Percentiles rank a stretch among this genome's conserved stretches.
phyloP scores from a whole-genome alignment of 2,888 invertebrate genomes.

The Eledone cirrhosa region DNA sequence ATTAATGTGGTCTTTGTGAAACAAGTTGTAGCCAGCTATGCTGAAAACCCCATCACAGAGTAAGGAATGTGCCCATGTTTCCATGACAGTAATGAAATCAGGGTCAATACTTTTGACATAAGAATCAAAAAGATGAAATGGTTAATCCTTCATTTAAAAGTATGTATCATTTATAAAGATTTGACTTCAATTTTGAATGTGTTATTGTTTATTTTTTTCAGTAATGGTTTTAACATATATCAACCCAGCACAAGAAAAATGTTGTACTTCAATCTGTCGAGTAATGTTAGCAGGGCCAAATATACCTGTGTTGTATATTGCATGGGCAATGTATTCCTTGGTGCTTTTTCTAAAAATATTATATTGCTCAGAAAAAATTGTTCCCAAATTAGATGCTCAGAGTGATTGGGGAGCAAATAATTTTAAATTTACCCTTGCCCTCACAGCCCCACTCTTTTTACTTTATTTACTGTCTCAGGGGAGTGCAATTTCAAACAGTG shows the following conservation, averaged over 20 bases:
- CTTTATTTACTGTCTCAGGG: slow-evolving; percentile 71
- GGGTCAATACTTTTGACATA: too few relatives aligned
- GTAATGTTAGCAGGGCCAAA: slow-evolving; percentile 51
- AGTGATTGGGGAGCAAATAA: slow-evolving; percentile 70
- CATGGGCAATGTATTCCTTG: slow-evolving; percentile 70
- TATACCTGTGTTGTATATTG: slow-evolving; percentile 67
- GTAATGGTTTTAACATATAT: slow-evolving; percentile 43
- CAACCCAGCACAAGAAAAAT: slow-evolving; percentile 52
- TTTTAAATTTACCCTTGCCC: slow-evolving; percentile 68
- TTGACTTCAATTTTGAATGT: slow-evolving; percentile 32
- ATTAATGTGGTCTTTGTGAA: too few relatives aligned
- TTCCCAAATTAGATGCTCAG: slow-evolving; percentile 51
- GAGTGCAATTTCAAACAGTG: slow-evolving; percentile 68
- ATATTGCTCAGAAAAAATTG: slow-evolving; percentile 68
- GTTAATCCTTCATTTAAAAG: background rate
- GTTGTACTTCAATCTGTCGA: slow-evolving; percentile 36
- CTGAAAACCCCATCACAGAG: too few relatives aligned
- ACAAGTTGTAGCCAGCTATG: too few relatives aligned
- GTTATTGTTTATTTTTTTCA: slow-evolving; percentile 10
- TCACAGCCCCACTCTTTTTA: slow-evolving; percentile 70
- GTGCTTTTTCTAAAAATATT: slow-evolving; percentile 69
- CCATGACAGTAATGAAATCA: too few relatives aligned
- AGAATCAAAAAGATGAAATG: too few relatives aligned
- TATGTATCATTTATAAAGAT: background rate
- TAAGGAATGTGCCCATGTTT: too few relatives aligned